Conservation (phyloP, 2,888 invertebrate species). For the Amiota mariae region DNA sequence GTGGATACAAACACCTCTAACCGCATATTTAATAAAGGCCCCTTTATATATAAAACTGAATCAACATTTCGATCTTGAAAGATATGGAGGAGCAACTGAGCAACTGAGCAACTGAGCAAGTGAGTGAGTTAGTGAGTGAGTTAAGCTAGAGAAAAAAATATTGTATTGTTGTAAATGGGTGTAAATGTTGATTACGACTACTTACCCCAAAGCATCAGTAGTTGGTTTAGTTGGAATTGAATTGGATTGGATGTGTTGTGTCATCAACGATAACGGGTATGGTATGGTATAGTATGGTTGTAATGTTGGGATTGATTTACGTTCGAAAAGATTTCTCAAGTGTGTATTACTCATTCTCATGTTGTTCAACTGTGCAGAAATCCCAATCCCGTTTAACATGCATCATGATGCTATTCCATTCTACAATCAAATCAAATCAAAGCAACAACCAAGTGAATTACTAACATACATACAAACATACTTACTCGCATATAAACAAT, state of each 20-base stretch:
- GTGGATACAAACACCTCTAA: too few relatives aligned
- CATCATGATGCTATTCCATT: neutral
- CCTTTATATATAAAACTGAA: neutral
- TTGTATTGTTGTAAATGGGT: too few relatives aligned
- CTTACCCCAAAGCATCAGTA: too few relatives aligned
- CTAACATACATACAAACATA: neutral
- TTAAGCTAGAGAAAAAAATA: neutral
- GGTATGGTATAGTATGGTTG: constrained; percentile 42
- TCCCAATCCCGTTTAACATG: constrained; percentile 13
- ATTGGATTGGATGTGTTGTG: too few relatives aligned
- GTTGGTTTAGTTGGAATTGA: too few relatives aligned
- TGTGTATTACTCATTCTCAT: constrained; percentile 47
- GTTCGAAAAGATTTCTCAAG: constrained; percentile 73
- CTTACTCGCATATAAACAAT: neutral
- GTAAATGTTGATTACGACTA: too few relatives aligned
- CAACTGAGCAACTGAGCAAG: too few relatives aligned
- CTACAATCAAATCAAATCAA: constrained; percentile 9
- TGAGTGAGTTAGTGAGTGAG: too few relatives aligned
- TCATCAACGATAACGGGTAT: too few relatives aligned
- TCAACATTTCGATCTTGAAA: constrained; percentile 4
- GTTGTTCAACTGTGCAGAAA: constrained; percentile 34
- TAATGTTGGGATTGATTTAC: constrained; percentile 72
- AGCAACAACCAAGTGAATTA: neutral
- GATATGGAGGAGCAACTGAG: too few relatives aligned
- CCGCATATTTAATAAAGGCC: too few relatives aligned